Conservation (phyloP, 2,797 vertebrate genomes). For the Siniperca obscura region DNA sequence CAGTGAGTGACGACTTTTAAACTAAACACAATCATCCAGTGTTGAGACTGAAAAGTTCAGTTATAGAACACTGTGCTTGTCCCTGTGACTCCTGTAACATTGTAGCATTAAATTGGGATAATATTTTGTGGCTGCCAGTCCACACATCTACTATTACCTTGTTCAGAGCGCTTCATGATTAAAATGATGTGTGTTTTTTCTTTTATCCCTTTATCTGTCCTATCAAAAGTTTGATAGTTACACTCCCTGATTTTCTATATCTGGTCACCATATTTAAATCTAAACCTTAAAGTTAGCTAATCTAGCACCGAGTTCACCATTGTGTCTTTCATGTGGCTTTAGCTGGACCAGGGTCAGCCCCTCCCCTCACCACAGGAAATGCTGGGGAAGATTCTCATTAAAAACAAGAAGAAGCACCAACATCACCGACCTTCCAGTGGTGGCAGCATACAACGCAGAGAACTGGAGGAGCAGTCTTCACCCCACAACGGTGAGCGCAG, state of each 20-base stretch:
- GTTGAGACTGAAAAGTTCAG: too few relatives aligned
- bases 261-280: too few relatives aligned
- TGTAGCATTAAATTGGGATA: too few relatives aligned
- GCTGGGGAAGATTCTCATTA: constrained; percentile 92
- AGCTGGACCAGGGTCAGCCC: constrained; percentile 85
- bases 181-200: too few relatives aligned
- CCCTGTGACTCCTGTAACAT: constrained; percentile 6
- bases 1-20: too few relatives aligned
- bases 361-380: constrained; percentile 91
- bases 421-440: constrained; percentile 73
- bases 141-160: too few relatives aligned
- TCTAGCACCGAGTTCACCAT: background rate
- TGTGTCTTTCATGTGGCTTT: background rate
- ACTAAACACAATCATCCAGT: background rate
- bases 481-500: constrained; percentile 77
- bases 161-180: too few relatives aligned
- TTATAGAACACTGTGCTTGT: background rate
- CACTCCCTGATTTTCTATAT: background rate
- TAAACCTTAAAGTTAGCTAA: background rate
- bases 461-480: constrained; percentile 81
- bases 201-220: too few relatives aligned
- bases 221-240: background rate
- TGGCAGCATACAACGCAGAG: constrained; percentile 84
- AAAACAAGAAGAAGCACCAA: constrained; percentile 89
- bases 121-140: too few relatives aligned